Evolutionary conservation across 2,113 vertebrate genomes (phyloP), one percentile per base, ranked within the genome.

Genomic region (Stegostoma tigrinum): DNA sequence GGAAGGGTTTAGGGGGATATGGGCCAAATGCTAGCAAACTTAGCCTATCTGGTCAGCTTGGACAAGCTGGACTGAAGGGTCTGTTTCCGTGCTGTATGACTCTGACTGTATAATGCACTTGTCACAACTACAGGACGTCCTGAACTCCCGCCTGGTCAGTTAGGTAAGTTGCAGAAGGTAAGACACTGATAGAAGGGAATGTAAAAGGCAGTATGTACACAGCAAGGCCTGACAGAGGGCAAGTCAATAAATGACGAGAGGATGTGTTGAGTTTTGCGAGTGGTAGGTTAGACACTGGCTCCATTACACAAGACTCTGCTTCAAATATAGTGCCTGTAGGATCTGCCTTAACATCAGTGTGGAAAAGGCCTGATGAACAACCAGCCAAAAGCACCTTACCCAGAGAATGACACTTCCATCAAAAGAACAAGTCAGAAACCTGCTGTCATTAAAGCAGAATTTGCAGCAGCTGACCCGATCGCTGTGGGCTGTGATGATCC

Each of bases 381-480:
- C 24, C 34, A 30, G 23, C 72, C 30, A 7, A 8, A 89, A 61
- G 52, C 5, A 95, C 96, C 97, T 96, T 97, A 98, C 96, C 96
- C 97, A 98, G 66, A 98, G 96, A 95, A 97, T 97, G 94, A 97
- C 96, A 0, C 97, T 97, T 96, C 93, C 85, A 94, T 98, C 97
- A 0, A 96, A 96, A 96, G 97, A 98, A 70, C 96, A 70, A 0
- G 96, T 97, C 95, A 98, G 78, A n/a, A 97, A 23, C 96, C 97
- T 97, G 0, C 97, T 96, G 96, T 98, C 97, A 8, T 97, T 96
- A 95, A 96, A 97, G 87, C 97, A 97, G 95, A 97, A 98, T 70
- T 96, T 96, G 90, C 97, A 98, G 96, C 97, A 97, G 34, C 95
- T 98, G 96, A 97, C 97, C 0, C 70, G 14, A 1, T 96, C 78